phyloP scores from a whole-genome alignment of 2,797 vertebrate species.

The Hipposideros larvatus region DNA sequence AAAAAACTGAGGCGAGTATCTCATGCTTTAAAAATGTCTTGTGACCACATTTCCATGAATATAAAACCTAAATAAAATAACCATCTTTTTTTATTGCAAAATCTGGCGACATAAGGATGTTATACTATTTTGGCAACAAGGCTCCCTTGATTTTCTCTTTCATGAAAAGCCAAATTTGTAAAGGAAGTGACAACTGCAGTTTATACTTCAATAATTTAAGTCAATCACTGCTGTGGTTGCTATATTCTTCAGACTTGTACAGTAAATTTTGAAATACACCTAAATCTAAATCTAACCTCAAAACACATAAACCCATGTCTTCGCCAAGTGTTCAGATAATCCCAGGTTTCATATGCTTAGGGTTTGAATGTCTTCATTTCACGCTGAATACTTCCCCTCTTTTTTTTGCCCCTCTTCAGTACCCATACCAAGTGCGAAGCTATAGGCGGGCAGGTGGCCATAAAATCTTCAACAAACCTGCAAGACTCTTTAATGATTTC shows the following conservation, averaged over 20 bases:
- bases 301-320: background rate
- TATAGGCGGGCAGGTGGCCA: background rate
- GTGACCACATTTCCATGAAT: constrained; percentile 63
- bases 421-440: background rate
- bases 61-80: constrained; percentile 62
- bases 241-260: constrained; percentile 48
- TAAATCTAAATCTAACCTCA: constrained; percentile 60
- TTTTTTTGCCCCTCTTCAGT: background rate
- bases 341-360: background rate
- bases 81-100: constrained; percentile 57
- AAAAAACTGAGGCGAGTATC: constrained; percentile 56
- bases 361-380: background rate
- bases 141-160: constrained; percentile 67
- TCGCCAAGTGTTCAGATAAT: background rate
- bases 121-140: constrained; percentile 73
- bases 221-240: constrained; percentile 63
- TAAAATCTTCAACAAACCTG: background rate
- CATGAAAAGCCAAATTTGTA: constrained; percentile 68
- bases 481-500: background rate
- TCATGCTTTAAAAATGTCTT: constrained; percentile 77
- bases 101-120: constrained; percentile 37
- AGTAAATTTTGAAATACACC: constrained; percentile 67
- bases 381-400: background rate
- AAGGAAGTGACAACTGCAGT: constrained; percentile 82
- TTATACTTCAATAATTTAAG: constrained; percentile 82